Evolutionary conservation across 2,888 invertebrate genomes (phyloP), one percentile per base, ranked within the genome.

Genomic region (Sinhomidia bicolor): DNA sequence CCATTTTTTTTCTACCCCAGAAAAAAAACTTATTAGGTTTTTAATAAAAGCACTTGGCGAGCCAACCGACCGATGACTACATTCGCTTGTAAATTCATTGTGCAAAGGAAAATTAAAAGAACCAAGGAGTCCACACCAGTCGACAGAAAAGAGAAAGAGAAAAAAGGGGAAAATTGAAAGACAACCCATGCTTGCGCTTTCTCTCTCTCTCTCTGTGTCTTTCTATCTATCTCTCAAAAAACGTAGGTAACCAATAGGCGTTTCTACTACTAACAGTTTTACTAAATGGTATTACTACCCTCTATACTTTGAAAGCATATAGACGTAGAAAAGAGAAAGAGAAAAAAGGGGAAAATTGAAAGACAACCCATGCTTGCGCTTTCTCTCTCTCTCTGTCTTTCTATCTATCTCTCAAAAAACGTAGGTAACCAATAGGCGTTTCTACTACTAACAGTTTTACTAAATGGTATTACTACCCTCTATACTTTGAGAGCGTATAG

Each of bases 361-460:
- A 65, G 17, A 14, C 65, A 17, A 36, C 14, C 29, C 29, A 32
- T 36, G 6, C 65, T 32, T 65, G 1, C 4, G 32, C n/a, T n/a
- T n/a, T n/a, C n/a, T n/a, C n/a, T n/a, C n/a, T n/a, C n/a, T n/a
- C n/a, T n/a, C n/a, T n/a, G n/a, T n/a, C n/a, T n/a, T n/a, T n/a
- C n/a, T n/a, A n/a, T n/a, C n/a, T n/a, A n/a, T n/a, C n/a, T 29
- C 20, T 10, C 6, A 17, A 10, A 29, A 26, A 54, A n/a, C n/a
- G 7, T 32, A 36, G 68, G 62, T 65, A 76, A 60, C 74, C 29
- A 60, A 71, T 60, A 71, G 47, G 62, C 60, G 32, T 60, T 79
- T 74, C 78, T 68, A 57, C 65, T 7, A 74, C 76, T 76, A 76
- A 89, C n/a, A n/a, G n/a, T n/a, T n/a, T n/a, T n/a, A n/a, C n/a